Conservation (phyloP, 2,113 vertebrate genomes). For the Elachura formosa region DNA sequence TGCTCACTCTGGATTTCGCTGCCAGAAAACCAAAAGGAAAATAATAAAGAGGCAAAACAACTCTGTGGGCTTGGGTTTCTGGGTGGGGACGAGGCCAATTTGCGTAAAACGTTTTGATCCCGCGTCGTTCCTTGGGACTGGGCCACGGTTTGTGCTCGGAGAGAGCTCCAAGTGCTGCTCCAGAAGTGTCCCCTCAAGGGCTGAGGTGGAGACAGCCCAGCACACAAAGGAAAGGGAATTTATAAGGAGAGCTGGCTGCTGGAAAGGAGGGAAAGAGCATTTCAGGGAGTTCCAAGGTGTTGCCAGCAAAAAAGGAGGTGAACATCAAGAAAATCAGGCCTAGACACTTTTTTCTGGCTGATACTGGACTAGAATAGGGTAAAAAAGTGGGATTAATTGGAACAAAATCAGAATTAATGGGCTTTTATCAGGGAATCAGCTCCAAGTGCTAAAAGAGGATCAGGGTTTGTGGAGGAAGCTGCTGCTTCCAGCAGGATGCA, state of each 20-base stretch:
- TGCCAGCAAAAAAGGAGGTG: not conserved
- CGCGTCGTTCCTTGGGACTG: accelerated
- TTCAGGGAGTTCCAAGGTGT: not conserved
- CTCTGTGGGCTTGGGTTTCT: not conserved
- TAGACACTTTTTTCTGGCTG: not conserved
- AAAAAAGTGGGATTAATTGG: not conserved
- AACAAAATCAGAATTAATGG: not conserved
- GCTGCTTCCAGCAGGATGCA: not conserved
- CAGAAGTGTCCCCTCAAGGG: not conserved
- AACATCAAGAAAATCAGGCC: not conserved
- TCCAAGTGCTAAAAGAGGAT: not conserved
- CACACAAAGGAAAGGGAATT: not conserved
- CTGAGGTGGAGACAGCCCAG: not conserved
- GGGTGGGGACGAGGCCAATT: not conserved
- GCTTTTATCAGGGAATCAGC: not conserved
- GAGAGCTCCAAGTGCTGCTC: not conserved
- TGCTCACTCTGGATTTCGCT: not conserved
- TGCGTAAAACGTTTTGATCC: not conserved
- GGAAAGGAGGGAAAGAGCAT: not conserved
- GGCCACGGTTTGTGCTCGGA: not conserved
- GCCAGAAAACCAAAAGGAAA: not conserved
- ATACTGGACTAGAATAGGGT: not conserved
- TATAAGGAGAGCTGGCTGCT: not conserved
- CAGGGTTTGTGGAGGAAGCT: not conserved
- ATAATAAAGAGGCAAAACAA: not conserved